phyloP scores from a whole-genome alignment of 2,888 invertebrate genomes.

The Aphelenchoides bicaudatus region DNA sequence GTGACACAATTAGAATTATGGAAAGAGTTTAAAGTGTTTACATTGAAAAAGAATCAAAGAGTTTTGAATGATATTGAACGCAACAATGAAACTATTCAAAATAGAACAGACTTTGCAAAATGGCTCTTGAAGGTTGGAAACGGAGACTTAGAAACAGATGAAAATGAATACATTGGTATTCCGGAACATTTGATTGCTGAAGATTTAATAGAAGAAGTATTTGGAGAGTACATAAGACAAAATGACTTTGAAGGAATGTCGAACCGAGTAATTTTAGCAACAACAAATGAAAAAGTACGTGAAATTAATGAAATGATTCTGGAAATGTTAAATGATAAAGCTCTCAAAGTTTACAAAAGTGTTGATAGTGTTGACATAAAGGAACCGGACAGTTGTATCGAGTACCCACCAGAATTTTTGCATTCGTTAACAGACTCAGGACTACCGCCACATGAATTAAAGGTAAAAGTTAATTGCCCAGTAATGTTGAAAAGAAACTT shows the following conservation, averaged over 20 bases:
- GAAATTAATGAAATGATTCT: not conserved
- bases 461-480: constrained; percentile 6
- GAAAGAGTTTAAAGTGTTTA: constrained; percentile 22
- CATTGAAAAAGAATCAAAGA: constrained; percentile 21
- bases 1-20: constrained; percentile 6
- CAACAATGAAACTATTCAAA: too few relatives aligned
- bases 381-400: constrained; percentile 8
- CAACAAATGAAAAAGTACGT: constrained; percentile 14
- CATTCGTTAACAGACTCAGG: constrained; percentile 15
- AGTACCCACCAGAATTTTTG: constrained; percentile 16
- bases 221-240: constrained; percentile 7
- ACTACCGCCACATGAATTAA: constrained; percentile 13
- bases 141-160: not conserved
- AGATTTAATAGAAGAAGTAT: constrained; percentile 9
- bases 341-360: not conserved
- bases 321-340: not conserved
- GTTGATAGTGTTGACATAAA: constrained; percentile 6
- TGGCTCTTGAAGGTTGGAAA: constrained; percentile 18
- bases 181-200: not conserved
- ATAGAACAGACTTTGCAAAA: constrained; percentile 13
- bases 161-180: constrained; percentile 14
- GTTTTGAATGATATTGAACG: too few relatives aligned
- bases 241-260: constrained; percentile 15
- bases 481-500: constrained; percentile 16
- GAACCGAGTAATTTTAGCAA: constrained; percentile 14